phyloP scores from a whole-genome alignment of 2,113 vertebrate genomes.

The Reinhardtius hippoglossoides region DNA sequence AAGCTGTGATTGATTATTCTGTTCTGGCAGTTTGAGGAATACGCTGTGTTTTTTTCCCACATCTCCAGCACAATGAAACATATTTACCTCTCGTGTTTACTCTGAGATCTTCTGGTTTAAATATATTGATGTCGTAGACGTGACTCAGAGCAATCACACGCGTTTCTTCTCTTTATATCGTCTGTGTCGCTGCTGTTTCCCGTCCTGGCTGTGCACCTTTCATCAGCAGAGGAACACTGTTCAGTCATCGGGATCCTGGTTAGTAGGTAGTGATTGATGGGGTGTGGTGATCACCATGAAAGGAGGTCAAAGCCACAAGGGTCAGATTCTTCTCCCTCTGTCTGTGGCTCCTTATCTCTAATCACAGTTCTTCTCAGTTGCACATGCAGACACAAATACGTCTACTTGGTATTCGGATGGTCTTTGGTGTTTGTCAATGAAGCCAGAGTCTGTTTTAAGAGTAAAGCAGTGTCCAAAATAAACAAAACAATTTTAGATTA shows the following conservation, averaged over 20 bases:
- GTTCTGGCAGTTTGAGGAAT: conserved; percentile 31
- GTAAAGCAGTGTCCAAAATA: background rate
- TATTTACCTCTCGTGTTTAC: conserved; percentile 1
- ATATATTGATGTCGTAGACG: background rate
- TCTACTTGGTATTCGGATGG: conserved; percentile 1
- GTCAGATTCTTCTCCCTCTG: conserved; percentile 54
- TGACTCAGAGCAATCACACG: background rate
- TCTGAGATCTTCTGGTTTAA: conserved; percentile 5
- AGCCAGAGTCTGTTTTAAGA: background rate
- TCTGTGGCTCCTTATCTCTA: conserved; percentile 54
- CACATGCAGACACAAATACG: background rate
- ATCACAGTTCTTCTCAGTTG: conserved; percentile 24
- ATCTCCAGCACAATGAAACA: conserved; percentile 1
- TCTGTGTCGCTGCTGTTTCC: conserved; percentile 2
- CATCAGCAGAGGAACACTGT: conserved; percentile 44
- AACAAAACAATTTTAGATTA: background rate
- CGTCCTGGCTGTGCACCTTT: conserved; percentile 36
- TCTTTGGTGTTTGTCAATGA: background rate
- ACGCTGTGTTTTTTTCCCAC: background rate
- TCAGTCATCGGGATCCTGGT: conserved; percentile 53
- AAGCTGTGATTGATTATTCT: conserved; percentile 63
- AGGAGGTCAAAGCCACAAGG: conserved; percentile 60
- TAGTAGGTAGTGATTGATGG: conserved; percentile 65
- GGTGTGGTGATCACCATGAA: conserved; percentile 62
- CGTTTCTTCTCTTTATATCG: background rate